Evolutionary conservation across 2,797 vertebrate genomes (phyloP), one percentile per base, ranked within the genome.

Genomic region (Neopelma chrysocephalum): DNA sequence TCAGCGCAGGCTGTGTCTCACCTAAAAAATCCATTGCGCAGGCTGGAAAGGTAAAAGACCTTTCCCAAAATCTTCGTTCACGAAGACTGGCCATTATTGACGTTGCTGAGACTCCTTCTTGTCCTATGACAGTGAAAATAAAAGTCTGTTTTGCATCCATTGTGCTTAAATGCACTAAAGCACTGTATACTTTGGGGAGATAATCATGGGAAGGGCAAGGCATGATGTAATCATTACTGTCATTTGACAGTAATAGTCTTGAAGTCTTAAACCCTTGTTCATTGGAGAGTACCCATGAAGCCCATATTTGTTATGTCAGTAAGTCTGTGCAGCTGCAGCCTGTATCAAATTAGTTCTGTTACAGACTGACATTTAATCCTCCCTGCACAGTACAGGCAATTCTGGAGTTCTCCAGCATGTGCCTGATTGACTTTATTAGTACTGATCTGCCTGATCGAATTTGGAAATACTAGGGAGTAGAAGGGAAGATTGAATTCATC

Each of bases 71-170:
- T n/a, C n/a, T n/a, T n/a, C n/a, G n/a, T n/a, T n/a, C n/a, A n/a
- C n/a, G n/a, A n/a, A n/a, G n/a, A n/a, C n/a, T n/a, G n/a, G n/a
- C n/a, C n/a, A n/a, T n/a, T n/a, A n/a, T n/a, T n/a, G n/a, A n/a
- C 9, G 4, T 62, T 51, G 22, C 18, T 1, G 2, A 0, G 38
- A 27, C 31, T 83, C 34, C 40, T 40, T 58, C 2, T 23, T 60
- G 34, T 23, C 3, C 2, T 68, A 0, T 23, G 27, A 17, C 36
- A 43, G 32, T 83, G 42, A 25, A 88, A 91, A 45, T 82, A 43
- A 58, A 76, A 51, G 9, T 7, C 10, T 34, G 4, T 8, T 92
- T 64, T 47, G 13, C 25, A 26, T 73, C 17, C 4, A 0, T 34
- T 75, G 20, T 64, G 26, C 17, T 79, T 70, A 45, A 77, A 19